Base-by-base conservation (phyloP, 2,888 invertebrate genomes). In the Syritta pipiens region DNA sequence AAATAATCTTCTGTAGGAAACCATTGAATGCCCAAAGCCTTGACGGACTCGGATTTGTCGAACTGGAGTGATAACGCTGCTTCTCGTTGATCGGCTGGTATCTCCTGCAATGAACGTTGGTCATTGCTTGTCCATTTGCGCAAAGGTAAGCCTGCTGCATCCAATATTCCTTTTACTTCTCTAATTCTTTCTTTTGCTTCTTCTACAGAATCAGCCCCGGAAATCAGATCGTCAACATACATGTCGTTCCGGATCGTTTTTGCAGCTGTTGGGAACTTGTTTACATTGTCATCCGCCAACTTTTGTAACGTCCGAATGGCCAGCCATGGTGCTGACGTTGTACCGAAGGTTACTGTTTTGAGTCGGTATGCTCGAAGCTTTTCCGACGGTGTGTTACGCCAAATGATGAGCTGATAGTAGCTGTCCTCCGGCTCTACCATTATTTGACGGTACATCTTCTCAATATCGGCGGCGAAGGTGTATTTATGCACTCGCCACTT, bases 401-500 rank as follows among this genome's bases (percentile, higher is more conserved):
- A 83, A 1, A 84, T 20, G 4, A 82, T 82, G 10, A 82, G 30
- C n/a, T 83, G 77, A 17, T 74, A 81, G 40, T 82, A 53, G 7
- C 32, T 30, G 6, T 85, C 69, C 1, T 57, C 53, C 4, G 68
- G 59, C 20, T 71, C 14, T 1, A 84, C 44, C 3, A 37, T 1
- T 7, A 85, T 82, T 68, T 84, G 83, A 0, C 81, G 76, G 57
- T 83, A 85, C 81, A 84, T 84, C 62, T 84, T 75, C 2, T 55
- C 46, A 7, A 86, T 79, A 44, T 85, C 84, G 1, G 82, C 82
- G 1, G 53, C 68, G 5, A 85, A 55, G 1, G 82, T 82, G 22
- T 19, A 59, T n/a, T n/a, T n/a, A n/a, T n/a, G n/a, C n/a, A n/a
- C n/a, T n/a, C n/a, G n/a, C n/a, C n/a, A n/a, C n/a, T n/a, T n/a